Conservation (phyloP, 2,888 invertebrate genomes). For the Dryadula phaetusa region DNA sequence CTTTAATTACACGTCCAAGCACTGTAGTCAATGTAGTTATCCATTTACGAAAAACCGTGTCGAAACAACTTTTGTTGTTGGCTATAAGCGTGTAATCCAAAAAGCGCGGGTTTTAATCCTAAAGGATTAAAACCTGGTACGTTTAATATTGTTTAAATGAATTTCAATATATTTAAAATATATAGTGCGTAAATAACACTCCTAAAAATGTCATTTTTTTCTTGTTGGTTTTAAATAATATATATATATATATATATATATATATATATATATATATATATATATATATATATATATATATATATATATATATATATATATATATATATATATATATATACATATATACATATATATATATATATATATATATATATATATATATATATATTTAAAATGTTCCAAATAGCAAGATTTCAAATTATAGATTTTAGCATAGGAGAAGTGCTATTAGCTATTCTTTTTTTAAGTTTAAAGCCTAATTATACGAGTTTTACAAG, state of each 20-base stretch:
- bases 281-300: too few relatives aligned
- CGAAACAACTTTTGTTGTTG: slow-evolving; percentile 3
- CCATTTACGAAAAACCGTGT: not conserved
- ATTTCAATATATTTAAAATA: slow-evolving; percentile 1
- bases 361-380: too few relatives aligned
- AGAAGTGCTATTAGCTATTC: too few relatives aligned
- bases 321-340: too few relatives aligned
- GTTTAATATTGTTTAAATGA: not conserved
- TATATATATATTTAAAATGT: too few relatives aligned
- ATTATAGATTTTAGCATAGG: too few relatives aligned
- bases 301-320: too few relatives aligned
- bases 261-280: too few relatives aligned
- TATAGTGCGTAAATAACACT: not conserved
- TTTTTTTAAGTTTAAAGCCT: too few relatives aligned
- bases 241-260: not conserved
- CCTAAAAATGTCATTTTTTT: not conserved
- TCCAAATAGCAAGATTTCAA: too few relatives aligned
- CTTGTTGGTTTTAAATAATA: not conserved
- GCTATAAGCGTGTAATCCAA: slow-evolving; percentile 10
- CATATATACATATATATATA: too few relatives aligned
- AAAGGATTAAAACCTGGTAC: not conserved
- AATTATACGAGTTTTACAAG: too few relatives aligned
- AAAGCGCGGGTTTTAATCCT: not conserved
- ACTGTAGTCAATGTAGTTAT: not conserved
- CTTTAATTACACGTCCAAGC: not conserved